Evolutionary conservation across 2,888 invertebrate species (phyloP), one percentile per base, ranked within the genome.

Genomic region (Dryobota labecula): DNA sequence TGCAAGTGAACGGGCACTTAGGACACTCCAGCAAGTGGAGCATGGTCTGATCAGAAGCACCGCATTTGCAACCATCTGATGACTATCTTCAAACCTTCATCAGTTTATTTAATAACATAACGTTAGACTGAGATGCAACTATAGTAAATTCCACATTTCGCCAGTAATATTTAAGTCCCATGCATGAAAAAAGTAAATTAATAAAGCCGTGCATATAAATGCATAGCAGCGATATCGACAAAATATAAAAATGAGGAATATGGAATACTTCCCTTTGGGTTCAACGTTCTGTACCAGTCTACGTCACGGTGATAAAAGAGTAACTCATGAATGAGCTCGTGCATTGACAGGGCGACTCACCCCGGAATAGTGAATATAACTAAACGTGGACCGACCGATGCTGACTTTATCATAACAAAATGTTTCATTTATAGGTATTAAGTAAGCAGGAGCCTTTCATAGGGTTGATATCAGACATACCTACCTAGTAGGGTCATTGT

Each of bases 211-310:
- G 20, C 20, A 54, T 20, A 38, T 38, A 70, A 38, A 47, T 74
- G 75, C 67, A 73, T 79, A 85, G 72, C 81, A 80, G 84, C 81
- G 88, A 90, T 92, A 92, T 90, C 87, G 84, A 85, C 84, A 81
- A 45, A 84, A 88, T 87, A 76, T 88, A 93, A 93, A 94, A 93
- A 91, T 92, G 90, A 92, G 91, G 90, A 93, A 92, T 91, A 92
- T 91, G 87, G 88, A 89, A 92, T 92, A 92, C 93, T 95, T 95
- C 95, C 94, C 93, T 92, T 93, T 90, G 93, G 89, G 95, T 95
- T 95, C 95, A 95, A 94, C 90, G 95, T 91, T 92, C 95, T 93
- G 90, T 87, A 83, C 85, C 78, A 85, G 83, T 78, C 71, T 89
- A 93, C 94, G 94, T 94, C 93, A 93, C 88, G 90, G 88, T 89